Evolutionary conservation across 2,888 invertebrate species (phyloP).

Genomic region (Camptogramma bilineatum): DNA sequence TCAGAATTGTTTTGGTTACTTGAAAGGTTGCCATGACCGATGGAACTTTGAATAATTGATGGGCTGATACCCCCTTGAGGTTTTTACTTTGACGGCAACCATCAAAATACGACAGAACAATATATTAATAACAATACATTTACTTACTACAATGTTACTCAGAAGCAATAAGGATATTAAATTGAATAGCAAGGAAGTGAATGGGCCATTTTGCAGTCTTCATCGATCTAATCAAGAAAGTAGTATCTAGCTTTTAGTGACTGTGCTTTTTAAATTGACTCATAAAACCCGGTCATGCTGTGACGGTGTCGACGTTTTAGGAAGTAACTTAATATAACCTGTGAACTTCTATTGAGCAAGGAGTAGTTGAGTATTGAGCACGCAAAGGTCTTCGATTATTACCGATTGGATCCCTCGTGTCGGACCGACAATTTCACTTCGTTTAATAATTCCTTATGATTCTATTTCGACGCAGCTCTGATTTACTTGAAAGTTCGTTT

Average conservation of each 20-base stretch:
- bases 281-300: neutral
- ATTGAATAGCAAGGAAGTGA: too few relatives aligned
- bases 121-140: too few relatives aligned
- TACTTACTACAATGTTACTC: too few relatives aligned
- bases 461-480: too few relatives aligned
- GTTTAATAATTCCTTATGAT: neutral
- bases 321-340: neutral
- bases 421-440: slow-evolving; percentile 14
- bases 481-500: too few relatives aligned
- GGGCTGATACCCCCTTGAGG: slow-evolving; percentile 34
- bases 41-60: slow-evolving; percentile 56
- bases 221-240: too few relatives aligned
- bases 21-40: slow-evolving; percentile 43
- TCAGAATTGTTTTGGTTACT: slow-evolving; percentile 22
- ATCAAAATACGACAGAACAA: too few relatives aligned
- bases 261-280: too few relatives aligned
- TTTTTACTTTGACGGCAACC: neutral
- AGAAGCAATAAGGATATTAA: too few relatives aligned
- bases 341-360: neutral
- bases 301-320: neutral
- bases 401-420: slow-evolving; percentile 18
- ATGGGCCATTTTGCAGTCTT: too few relatives aligned
- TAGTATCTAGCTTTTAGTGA: too few relatives aligned
- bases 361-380: slow-evolving; percentile 42
- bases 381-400: slow-evolving; percentile 56